Evolutionary conservation across 2,113 vertebrate genomes (phyloP).

Genomic region (Lathamus discolor): DNA sequence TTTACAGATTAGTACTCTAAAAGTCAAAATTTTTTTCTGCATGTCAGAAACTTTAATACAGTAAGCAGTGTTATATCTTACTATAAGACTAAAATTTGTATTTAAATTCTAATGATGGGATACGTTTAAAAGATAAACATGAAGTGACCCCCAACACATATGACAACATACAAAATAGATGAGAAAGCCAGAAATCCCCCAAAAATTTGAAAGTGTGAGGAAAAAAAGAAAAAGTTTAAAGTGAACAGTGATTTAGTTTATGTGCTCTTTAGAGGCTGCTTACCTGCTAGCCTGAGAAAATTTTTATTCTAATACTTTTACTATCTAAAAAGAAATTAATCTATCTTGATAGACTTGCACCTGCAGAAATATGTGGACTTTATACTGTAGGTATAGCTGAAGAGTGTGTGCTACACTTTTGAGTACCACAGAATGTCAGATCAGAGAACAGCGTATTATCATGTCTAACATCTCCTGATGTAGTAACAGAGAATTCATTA

Average conservation of each 20-base stretch:
- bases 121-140: neutral
- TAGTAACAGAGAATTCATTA: neutral
- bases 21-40: neutral
- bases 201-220: neutral
- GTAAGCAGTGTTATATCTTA: too few species aligned
- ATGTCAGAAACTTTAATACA: neutral
- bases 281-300: neutral
- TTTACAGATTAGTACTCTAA: neutral
- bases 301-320: neutral
- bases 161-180: neutral
- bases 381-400: neutral
- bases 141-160: neutral
- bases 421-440: neutral
- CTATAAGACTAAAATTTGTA: neutral
- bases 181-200: neutral
- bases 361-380: neutral
- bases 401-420: neutral
- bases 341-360: neutral
- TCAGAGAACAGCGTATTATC: neutral
- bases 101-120: neutral
- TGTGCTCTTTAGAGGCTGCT: neutral
- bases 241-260: neutral
- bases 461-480: neutral
- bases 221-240: neutral
- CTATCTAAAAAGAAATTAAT: neutral